Evolutionary conservation across 2,113 vertebrate species (phyloP), one percentile per base, ranked within the genome.

Genomic region (Mugil cephalus): DNA sequence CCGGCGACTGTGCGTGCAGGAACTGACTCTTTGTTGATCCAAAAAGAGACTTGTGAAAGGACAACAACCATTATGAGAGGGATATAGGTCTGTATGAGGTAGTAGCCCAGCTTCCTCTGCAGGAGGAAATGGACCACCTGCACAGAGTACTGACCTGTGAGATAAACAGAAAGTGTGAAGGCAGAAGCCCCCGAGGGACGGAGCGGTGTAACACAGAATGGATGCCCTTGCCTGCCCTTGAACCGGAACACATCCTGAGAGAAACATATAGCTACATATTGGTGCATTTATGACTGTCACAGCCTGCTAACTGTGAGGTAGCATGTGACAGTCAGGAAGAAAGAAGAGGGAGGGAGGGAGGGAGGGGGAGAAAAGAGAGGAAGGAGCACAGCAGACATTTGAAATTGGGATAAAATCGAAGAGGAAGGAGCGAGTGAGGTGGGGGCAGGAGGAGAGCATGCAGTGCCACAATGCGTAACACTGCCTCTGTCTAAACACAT

Each of bases 101-200:
- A 95, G 86, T 94, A 96, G 59, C 94, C 94, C 78, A 93, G 93
- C 93, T 96, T 96, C 79, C 97, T 96, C 94, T 97, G 95, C 76
- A 99, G 95, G 86, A 93, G 92, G 91, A 99, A 99, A 90, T 99
- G 92, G 88, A 99, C 96, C 71, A 96, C 96, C 95, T 97, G 95
- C 87, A 96, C 96, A 76, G 95, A 94, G 73, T 98, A 98, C 93
- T 97, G 95, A 93, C 96, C 97, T 98, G 95, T 90, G 91, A 93
- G 90, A 85, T 94, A 88, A 95, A 86, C 93, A 77, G 61, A 66
- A 84, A 0, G 45, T 92, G 79, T 84, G 79, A 85, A 73, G 77
- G 79, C 69, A 76, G 74, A 36, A 45, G 47, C 70, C 69, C n/a
- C 69, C 2, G 7, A 14, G 53, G 73, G 75, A 83, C 50, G 35